Evolutionary conservation across 1,140 invertebrate species (phyloP).

Genomic region (Melipona quadrifasciata): DNA sequence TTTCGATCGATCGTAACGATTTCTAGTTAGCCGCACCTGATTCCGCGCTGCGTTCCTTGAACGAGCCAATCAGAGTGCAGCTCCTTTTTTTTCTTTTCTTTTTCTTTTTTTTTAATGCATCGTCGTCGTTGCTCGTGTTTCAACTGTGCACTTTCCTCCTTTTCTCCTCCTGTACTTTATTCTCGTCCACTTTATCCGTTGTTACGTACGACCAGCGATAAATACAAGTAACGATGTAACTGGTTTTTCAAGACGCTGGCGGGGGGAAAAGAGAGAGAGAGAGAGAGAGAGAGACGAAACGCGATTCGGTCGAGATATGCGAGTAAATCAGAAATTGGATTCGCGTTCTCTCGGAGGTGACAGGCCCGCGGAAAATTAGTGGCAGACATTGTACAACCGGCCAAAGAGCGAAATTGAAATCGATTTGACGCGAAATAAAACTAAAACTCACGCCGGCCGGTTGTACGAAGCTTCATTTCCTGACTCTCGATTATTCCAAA

Average conservation of each 20-base stretch:
- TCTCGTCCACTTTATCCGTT: background rate
- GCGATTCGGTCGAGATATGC: background rate
- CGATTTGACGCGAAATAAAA: slow-evolving; percentile 18
- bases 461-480: slow-evolving; percentile 3
- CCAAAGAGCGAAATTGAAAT: background rate
- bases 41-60: slow-evolving; percentile 14
- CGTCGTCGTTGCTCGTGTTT: background rate
- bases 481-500: background rate
- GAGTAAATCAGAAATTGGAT: background rate
- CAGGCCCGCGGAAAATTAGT: background rate
- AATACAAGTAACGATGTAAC: background rate
- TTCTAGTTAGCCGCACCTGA: slow-evolving; percentile 62
- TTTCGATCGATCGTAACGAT: slow-evolving; percentile 60
- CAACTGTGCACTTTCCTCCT: background rate
- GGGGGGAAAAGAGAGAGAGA: background rate
- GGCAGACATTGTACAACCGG: background rate
- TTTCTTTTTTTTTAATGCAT: background rate
- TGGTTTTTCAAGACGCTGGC: background rate
- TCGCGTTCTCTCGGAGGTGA: too few species aligned
- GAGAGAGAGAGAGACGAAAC: too few species aligned
- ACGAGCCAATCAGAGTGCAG: background rate
- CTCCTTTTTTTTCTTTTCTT: background rate
- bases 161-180: background rate
- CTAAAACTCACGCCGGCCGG: background rate
- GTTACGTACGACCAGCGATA: background rate